Base-by-base conservation (phyloP, 1,140 invertebrate species). In the Calosoma granatense region DNA sequence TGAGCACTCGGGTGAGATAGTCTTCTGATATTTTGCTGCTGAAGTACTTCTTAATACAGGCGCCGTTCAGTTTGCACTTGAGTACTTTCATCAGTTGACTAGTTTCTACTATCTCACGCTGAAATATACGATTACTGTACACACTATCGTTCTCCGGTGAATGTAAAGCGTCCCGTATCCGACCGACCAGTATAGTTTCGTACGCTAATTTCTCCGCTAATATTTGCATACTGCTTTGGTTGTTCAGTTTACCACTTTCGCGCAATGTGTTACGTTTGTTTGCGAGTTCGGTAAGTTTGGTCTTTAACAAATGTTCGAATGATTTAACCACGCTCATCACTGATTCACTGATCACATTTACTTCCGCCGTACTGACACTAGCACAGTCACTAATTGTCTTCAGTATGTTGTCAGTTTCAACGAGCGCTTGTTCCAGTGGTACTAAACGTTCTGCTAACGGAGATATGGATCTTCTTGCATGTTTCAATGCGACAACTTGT, bases 131-230 rank as follows among this genome's bases (percentile, higher is more conserved):
- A 57, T 78, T 75, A 61, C 79, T 77, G 56, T 76, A 73, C 57
- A 73, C 70, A 61, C 77, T 76, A 51, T 74, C 75, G 53, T 75
- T 75, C 23, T 71, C 68, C 14, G 74, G 72, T 39, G 75, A 58
- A 11, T 59, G 57, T 20, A 67, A 65, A 56, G 66, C 69, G 59
- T 68, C 70, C 60, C 66, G 68, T 58, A 71, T 74, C 57, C 65
- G 59, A 68, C 43, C 74, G 26, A 87, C 72, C 52, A 87, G 72
- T 17, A 87, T 79, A 30, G 82, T 83, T 72, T 90, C 86, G 65
- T 83, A 88, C 0, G 87, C 85, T 20, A 89, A 72, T 62, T 87
- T 84, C 66, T 88, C 86, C 1, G 86, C 85, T 57, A 88, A 68
- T 53, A 88, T 74, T 63, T 84, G 80, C 56, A 85, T 68, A 63